Percentiles rank a stretch among this genome's conserved stretches.
phyloP scores from a whole-genome alignment of 2,888 invertebrate genomes.

The Volucella inanis region DNA sequence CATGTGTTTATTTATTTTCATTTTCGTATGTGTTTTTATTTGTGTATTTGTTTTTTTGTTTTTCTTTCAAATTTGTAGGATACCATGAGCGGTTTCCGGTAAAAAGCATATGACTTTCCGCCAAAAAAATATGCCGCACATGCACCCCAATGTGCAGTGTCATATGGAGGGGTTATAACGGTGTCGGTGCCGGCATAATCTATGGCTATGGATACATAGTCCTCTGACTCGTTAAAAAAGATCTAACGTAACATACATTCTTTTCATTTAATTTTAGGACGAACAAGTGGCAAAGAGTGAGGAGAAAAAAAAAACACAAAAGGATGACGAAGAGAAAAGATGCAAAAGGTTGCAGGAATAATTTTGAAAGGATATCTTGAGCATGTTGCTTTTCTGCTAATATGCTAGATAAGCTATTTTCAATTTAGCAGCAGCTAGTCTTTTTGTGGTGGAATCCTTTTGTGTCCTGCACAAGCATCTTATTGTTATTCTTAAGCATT shows the following conservation, averaged over 20 bases:
- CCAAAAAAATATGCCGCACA: slow-evolving; percentile 37
- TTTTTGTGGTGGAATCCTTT: slow-evolving; percentile 62
- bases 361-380: slow-evolving; percentile 68
- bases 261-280: slow-evolving; percentile 61
- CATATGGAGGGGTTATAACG: neutral
- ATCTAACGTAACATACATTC: slow-evolving; percentile 3
- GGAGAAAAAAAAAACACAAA: slow-evolving; percentile 18
- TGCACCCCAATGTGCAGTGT: slow-evolving; percentile 7
- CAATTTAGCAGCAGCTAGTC: slow-evolving; percentile 41
- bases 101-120: slow-evolving; percentile 25
- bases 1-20: slow-evolving; percentile 13
- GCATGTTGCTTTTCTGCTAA: slow-evolving; percentile 64
- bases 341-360: slow-evolving; percentile 70
- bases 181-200: neutral
- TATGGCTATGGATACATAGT: slow-evolving; percentile 15
- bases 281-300: slow-evolving; percentile 12
- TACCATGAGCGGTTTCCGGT: neutral
- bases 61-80: neutral
- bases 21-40: neutral
- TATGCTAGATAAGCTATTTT: slow-evolving; percentile 70
- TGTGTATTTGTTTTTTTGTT: too few species aligned
- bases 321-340: slow-evolving; percentile 41
- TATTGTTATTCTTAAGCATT: slow-evolving; percentile 60
- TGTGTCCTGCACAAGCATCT: slow-evolving; percentile 49
- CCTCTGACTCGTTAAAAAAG: slow-evolving; percentile 21